A percentile compares a stretch with the other conserved stretches of the same genome.
These are phyloP conservation scores for Drosophila orena DNA, from an alignment of 1,140 invertebrate species.

Conservation along the genomic window DNA sequence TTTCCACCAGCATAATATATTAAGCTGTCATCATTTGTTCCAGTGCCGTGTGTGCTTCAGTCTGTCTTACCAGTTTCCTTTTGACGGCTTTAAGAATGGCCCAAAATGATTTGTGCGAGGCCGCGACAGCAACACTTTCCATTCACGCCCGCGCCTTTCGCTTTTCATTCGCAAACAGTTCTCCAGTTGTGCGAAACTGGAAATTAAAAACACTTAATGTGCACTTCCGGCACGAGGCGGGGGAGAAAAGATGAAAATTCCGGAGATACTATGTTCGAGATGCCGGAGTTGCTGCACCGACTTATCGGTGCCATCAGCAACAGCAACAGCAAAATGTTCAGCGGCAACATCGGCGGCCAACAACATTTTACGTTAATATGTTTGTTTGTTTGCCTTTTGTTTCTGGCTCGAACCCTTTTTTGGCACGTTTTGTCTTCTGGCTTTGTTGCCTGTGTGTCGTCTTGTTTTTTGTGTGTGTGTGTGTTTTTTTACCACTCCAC, in stretches of 20 bases:
- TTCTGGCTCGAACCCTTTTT: constrained; percentile 61
- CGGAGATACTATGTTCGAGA: constrained; percentile 15
- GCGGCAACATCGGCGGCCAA: constrained; percentile 33
- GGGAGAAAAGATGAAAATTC: constrained; percentile 8
- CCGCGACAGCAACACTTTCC: constrained; percentile 36
- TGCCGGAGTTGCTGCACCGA: constrained; percentile 27
- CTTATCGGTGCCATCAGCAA: constrained; percentile 42
- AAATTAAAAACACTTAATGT: constrained; percentile 82
- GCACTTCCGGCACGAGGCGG: constrained; percentile 64
- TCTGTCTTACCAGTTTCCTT: constrained; percentile 1
- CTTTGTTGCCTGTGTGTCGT: constrained; percentile 17
- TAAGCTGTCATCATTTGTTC: background rate
- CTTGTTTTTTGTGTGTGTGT: constrained; percentile 26
- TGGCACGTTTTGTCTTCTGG: constrained; percentile 43
- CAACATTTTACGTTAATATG: constrained; percentile 78
- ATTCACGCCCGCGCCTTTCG: constrained; percentile 49
- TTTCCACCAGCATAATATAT: background rate
- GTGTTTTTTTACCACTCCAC: background rate
- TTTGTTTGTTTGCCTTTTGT: constrained; percentile 77
- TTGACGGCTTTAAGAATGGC: constrained; percentile 28
- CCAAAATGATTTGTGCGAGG: constrained; percentile 46
- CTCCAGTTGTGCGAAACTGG: constrained; percentile 70
- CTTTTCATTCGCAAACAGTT: constrained; percentile 52
- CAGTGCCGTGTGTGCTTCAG: background rate
- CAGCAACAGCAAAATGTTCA: constrained; percentile 43